Base-by-base conservation (phyloP, 1,140 invertebrate genomes). In the Drosophila rhopaloa region DNA sequence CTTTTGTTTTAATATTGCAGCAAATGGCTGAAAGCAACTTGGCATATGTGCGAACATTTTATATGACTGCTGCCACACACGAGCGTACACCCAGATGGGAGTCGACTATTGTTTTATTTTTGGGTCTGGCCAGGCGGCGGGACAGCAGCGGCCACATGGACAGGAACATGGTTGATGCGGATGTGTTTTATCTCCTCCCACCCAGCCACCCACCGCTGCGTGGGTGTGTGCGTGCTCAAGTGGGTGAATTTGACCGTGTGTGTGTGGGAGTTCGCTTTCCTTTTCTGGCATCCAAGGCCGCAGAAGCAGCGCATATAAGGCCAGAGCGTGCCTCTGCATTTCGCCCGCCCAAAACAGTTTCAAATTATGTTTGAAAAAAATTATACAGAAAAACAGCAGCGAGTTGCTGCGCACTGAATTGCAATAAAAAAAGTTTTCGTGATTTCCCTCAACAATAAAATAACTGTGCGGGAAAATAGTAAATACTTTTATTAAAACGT, bases 401-500 rank as follows among this genome's bases (percentile, higher is more conserved):
- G 24, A 47, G 29, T 19, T 40, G 51, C 43, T 14, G 41, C 27
- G 47, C 47, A 61, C 46, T 47, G 44, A 61, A 70, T 72, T 83
- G 80, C 57, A 72, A 88, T 88, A 79, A 82, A 83, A 83, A 88
- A 86, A 70, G 24, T 71, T 71, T 89, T 77, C 61, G 58, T 76
- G 84, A 83, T 83, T 83, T 83, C 58, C 63, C 80, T 62, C 41
- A 89, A 82, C 83, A 83, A 89, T 89, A 88, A 88, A 88, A 88
- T 89, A 89, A 84, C 83, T 89, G 73, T 77, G 80, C 59, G 37
- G 67, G 72, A 80, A 86, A 88, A 83, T 76, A 73, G 80, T 80
- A 89, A 82, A 89, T 78, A 81, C 80, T 88, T 88, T 88, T 88
- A 89, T 89, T 88, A 89, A 88, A 88, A 80, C 80, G 84, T 78